phyloP scores from a whole-genome alignment of 2,113 vertebrate species.

The Coryphaenoides rupestris region DNA sequence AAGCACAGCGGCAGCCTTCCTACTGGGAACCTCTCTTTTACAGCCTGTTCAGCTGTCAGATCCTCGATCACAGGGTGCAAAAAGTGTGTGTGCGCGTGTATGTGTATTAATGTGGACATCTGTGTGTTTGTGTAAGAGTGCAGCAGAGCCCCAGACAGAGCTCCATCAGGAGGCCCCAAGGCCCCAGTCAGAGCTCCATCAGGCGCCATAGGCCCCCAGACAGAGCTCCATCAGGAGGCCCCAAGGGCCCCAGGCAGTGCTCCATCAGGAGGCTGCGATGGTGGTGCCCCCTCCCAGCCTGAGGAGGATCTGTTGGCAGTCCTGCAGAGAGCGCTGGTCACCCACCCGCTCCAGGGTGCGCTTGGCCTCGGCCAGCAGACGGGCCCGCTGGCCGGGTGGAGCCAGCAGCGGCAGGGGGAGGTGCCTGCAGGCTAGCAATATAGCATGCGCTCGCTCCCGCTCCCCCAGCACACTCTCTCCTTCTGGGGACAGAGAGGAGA shows the following conservation, averaged over 20 bases:
- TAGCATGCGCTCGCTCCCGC: slow-evolving; percentile 89
- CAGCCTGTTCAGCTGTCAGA: no score
- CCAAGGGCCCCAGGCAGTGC: not conserved
- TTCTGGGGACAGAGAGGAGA: slow-evolving; percentile 61
- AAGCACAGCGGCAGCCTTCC: no score
- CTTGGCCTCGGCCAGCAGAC: slow-evolving; percentile 91
- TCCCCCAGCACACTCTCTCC: slow-evolving; percentile 83
- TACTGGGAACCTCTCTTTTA: no score
- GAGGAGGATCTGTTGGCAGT: slow-evolving; percentile 95
- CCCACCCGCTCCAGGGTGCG: slow-evolving; percentile 94
- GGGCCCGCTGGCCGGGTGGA: slow-evolving; percentile 85
- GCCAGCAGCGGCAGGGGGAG: slow-evolving; percentile 93
- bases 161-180: no score
- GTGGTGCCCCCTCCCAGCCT: slow-evolving; percentile 89
- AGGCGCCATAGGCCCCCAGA: no score
- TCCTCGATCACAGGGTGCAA: not conserved
- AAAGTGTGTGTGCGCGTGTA: not conserved
- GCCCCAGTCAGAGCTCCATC: no score
- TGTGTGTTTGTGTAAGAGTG: no score
- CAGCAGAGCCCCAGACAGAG: no score
- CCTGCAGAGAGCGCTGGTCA: slow-evolving; percentile 88
- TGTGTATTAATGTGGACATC: no score
- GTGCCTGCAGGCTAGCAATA: slow-evolving; percentile 92
- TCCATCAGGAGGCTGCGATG: slow-evolving; percentile 84
- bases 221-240: no score